phyloP scores from a whole-genome alignment of 2,113 vertebrate species.

The Hippocampus barbouri region DNA sequence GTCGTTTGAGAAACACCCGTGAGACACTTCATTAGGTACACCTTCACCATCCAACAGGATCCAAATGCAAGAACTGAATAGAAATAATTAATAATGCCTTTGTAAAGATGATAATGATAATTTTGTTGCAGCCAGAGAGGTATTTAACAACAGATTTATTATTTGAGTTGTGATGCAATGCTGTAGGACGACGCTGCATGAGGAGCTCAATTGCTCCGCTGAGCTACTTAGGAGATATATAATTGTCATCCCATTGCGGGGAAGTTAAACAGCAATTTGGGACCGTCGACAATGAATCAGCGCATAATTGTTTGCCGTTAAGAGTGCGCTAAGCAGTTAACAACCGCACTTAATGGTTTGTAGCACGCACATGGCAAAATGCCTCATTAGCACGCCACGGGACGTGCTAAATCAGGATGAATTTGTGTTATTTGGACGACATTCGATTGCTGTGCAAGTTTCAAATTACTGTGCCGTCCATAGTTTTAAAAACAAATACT shows the following conservation, averaged over 20 bases:
- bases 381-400: conserved; percentile 42
- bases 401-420: conserved; percentile 6
- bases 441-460: neutral
- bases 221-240: neutral
- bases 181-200: neutral
- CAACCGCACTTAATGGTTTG: conserved; percentile 26
- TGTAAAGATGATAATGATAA: neutral
- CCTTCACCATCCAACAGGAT: neutral
- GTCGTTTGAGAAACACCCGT: no score
- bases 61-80: neutral
- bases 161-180: neutral
- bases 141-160: neutral
- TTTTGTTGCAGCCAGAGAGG: neutral
- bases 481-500: neutral
- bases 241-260: neutral
- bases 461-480: neutral
- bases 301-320: conserved; percentile 3
- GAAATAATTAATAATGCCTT: neutral
- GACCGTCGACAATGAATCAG: conserved; percentile 22
- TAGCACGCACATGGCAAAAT: conserved; percentile 13
- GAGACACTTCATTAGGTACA: neutral
- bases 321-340: conserved; percentile 10
- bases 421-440: neutral
- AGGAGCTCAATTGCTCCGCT: neutral
- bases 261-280: neutral